These are phyloP conservation scores for Mormyrus iriodes DNA, from an alignment of 2,113 vertebrate genomes.

Conservation along the genomic window DNA sequence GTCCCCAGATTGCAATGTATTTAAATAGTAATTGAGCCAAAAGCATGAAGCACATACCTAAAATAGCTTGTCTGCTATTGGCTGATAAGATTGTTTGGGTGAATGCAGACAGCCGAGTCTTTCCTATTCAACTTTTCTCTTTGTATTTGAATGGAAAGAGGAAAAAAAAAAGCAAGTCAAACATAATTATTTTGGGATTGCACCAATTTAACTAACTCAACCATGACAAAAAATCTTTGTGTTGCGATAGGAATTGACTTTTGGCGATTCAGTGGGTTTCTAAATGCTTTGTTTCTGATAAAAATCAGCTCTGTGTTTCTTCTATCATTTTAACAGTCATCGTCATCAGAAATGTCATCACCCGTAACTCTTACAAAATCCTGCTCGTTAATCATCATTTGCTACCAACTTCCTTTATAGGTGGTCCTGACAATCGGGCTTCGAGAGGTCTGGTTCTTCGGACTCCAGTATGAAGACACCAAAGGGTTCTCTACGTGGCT, in stretches of 20 bases:
- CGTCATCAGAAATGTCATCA: not conserved
- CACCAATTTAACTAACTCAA: not conserved
- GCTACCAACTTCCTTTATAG: constrained; percentile 48
- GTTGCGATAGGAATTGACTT: not conserved
- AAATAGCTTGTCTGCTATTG: not conserved
- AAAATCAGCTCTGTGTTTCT: not conserved
- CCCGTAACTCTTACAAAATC: not conserved
- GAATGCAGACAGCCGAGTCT: not conserved
- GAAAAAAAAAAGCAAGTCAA: not conserved
- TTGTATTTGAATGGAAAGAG: too few species aligned
- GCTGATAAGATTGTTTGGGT: constrained; percentile 12
- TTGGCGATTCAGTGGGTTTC: not conserved
- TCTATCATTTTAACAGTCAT: not conserved
- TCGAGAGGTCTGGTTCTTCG: constrained; percentile 96
- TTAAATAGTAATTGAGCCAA: not conserved
- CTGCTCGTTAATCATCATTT: not conserved
- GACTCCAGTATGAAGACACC: constrained; percentile 92
- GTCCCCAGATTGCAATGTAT: not conserved
- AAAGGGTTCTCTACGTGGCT: constrained; percentile 95
- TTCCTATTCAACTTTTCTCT: constrained; percentile 5
- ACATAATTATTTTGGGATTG: not conserved
- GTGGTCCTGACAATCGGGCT: constrained; percentile 95
- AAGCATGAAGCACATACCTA: not conserved
- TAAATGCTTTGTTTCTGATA: not conserved
- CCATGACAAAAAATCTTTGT: not conserved